Conservation (phyloP, 2,113 vertebrate genomes). For the Hippoglossus stenolepis region DNA sequence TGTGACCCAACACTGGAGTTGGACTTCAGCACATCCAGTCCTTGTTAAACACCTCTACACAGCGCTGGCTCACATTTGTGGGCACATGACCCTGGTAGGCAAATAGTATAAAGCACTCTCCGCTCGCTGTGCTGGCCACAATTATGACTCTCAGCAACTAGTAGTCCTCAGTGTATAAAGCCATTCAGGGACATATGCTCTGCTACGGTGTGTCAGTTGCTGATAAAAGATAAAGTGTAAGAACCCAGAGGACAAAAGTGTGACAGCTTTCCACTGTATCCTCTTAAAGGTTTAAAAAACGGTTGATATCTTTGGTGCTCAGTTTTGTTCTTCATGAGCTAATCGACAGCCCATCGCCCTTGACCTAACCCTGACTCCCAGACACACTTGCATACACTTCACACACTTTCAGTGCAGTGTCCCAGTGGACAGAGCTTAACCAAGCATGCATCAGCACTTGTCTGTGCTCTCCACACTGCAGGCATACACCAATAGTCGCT, state of each 20-base stretch:
- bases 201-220: not conserved
- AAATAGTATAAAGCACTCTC: conserved; percentile 41
- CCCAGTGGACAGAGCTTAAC: conserved; percentile 39
- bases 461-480: conserved; percentile 22
- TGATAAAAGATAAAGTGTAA: not conserved
- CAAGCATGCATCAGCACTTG: conserved; percentile 36
- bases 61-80: conserved; percentile 41
- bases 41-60: conserved; percentile 76
- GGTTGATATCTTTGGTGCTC: not conserved
- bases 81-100: conserved; percentile 28
- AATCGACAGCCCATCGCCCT: conserved; percentile 24
- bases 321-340: not conserved
- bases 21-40: conserved; percentile 59
- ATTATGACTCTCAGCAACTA: conserved; percentile 37
- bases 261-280: not conserved
- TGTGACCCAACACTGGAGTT: conserved; percentile 70
- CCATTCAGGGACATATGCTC: conserved; percentile 10
- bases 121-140: conserved; percentile 13
- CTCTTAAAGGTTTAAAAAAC: not conserved
- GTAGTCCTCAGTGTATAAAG: conserved; percentile 13
- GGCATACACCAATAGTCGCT: conserved; percentile 14
- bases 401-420: conserved; percentile 13
- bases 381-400: conserved; percentile 19
- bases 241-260: not conserved
- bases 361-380: conserved; percentile 37